Evolutionary conservation across 2,113 vertebrate species (phyloP).

Genomic region (Pampusana beccarii): DNA sequence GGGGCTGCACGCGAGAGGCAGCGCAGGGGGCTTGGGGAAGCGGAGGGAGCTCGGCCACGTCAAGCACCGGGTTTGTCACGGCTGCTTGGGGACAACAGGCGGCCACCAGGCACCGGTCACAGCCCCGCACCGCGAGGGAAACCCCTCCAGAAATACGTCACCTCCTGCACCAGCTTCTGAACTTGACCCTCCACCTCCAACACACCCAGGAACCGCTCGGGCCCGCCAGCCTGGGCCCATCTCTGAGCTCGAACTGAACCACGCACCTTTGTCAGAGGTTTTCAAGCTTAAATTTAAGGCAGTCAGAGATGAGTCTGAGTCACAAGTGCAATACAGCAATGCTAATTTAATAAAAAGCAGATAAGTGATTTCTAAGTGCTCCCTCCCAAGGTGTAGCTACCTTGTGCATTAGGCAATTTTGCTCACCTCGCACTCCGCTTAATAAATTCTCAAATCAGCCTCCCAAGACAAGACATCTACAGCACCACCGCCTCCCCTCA

Average conservation of each 20-base stretch:
- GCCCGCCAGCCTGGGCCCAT: neutral
- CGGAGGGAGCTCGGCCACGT: neutral
- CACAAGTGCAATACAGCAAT: neutral
- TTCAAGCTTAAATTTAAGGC: neutral
- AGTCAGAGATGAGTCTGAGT: neutral
- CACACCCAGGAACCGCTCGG: neutral
- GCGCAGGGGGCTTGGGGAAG: neutral
- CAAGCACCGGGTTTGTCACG: neutral
- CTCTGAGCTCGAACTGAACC: fast-evolving
- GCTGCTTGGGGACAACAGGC: fast-evolving
- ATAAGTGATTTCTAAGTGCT: neutral
- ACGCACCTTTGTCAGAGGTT: neutral
- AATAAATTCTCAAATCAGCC: neutral
- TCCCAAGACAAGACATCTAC: neutral
- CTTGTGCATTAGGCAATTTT: neutral
- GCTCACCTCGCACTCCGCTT: neutral
- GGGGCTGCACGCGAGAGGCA: fast-evolving
- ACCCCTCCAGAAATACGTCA: neutral
- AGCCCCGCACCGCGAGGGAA: neutral
- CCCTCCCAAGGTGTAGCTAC: neutral
- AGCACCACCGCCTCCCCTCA: neutral
- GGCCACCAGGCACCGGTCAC: neutral
- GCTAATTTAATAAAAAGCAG: neutral
- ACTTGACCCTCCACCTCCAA: neutral
- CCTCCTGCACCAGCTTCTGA: neutral